Evolutionary conservation across 2,888 invertebrate species (phyloP).

Genomic region (Allophyes oxyacanthae): DNA sequence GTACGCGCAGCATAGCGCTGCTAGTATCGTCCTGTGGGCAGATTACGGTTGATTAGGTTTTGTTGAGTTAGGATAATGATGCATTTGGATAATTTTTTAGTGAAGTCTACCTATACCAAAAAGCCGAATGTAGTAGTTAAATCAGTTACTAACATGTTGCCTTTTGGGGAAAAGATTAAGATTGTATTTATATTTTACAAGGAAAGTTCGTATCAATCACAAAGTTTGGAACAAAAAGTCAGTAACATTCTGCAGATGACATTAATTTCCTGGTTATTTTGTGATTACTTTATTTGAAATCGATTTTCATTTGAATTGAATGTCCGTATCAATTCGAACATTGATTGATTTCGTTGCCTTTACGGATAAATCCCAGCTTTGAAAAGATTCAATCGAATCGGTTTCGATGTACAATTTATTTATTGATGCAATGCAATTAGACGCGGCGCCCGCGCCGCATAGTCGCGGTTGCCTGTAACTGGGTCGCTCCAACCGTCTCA

Average conservation of each 20-base stretch:
- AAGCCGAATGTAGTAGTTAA: too few species aligned
- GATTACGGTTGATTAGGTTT: background rate
- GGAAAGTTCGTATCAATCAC: too few species aligned
- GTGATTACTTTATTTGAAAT: background rate
- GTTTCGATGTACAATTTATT: slow-evolving; percentile 23
- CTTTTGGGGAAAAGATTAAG: too few species aligned
- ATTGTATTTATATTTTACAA: too few species aligned
- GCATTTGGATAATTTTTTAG: too few species aligned
- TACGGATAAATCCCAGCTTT: slow-evolving; percentile 1
- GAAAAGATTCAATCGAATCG: slow-evolving; percentile 12
- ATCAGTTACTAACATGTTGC: too few species aligned
- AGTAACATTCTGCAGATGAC: too few species aligned
- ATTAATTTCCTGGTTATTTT: slow-evolving; percentile 4
- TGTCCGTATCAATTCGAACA: background rate
- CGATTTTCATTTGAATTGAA: background rate
- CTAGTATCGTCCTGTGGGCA: slow-evolving; percentile 76
- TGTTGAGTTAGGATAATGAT: too few species aligned
- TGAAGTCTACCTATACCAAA: too few species aligned
- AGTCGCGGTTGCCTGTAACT: slow-evolving; percentile 23
- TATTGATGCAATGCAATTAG: slow-evolving; percentile 25
- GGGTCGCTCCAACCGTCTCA: slow-evolving; percentile 33
- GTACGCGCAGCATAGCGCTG: slow-evolving; percentile 77
- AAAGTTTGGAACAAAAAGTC: too few species aligned
- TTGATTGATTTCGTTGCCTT: slow-evolving; percentile 7
- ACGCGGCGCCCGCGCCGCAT: slow-evolving; percentile 6